A percentile compares a stretch with the other conserved stretches of the same genome.
These are phyloP conservation scores for Bombylius discolor DNA, from an alignment of 2,888 invertebrate species.

Conservation along the genomic window DNA sequence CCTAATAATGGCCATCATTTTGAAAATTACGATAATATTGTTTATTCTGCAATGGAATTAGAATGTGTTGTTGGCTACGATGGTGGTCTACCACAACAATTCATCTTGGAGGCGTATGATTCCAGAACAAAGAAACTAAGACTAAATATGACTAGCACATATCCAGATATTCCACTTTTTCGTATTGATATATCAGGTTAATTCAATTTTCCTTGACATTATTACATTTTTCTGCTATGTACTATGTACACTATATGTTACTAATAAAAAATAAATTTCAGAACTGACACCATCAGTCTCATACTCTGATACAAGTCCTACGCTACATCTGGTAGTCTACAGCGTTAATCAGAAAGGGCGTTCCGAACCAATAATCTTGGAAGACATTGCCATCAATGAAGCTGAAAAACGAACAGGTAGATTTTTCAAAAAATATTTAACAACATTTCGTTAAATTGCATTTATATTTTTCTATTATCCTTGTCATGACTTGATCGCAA, in stretches of 20 bases:
- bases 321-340: conserved; percentile 65
- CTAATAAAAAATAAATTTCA: conserved; percentile 10
- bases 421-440: too few species aligned
- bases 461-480: too few species aligned
- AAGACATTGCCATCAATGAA: conserved; percentile 77
- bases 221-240: too few species aligned
- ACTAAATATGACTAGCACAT: conserved; percentile 52
- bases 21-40: conserved; percentile 35
- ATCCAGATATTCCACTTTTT: conserved; percentile 47
- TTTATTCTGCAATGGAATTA: conserved; percentile 50
- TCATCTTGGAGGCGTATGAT: conserved; percentile 71
- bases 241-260: not conserved
- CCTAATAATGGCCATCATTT: conserved; percentile 20
- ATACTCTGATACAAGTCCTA: conserved; percentile 40
- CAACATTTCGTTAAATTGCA: too few species aligned
- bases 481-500: too few species aligned
- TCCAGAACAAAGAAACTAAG: conserved; percentile 55
- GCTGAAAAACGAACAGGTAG: conserved; percentile 73
- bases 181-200: conserved; percentile 39
- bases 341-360: conserved; percentile 75
- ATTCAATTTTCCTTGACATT: not conserved
- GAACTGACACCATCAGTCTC: conserved; percentile 36
- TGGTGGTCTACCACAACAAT: conserved; percentile 76
- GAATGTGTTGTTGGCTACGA: conserved; percentile 81
- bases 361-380: conserved; percentile 66